Evolutionary conservation across 2,113 vertebrate species (phyloP).

Genomic region (Crotalus viridis): DNA sequence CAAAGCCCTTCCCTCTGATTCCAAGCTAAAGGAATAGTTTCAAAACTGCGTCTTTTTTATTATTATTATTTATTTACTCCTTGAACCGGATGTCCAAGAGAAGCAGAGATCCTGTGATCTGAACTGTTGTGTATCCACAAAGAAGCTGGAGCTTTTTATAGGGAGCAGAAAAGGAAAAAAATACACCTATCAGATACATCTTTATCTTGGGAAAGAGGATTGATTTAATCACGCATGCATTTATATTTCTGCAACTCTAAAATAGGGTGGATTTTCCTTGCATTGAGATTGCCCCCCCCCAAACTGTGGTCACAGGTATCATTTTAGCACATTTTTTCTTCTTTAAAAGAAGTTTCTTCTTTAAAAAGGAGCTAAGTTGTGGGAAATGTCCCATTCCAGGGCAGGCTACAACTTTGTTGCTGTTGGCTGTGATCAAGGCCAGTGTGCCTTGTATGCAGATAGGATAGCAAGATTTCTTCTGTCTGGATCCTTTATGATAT

Average conservation of each 20-base stretch:
- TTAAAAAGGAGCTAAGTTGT: background rate
- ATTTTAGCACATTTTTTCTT: background rate
- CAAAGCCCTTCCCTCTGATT: background rate
- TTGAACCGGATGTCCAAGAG: background rate
- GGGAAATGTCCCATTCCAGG: background rate
- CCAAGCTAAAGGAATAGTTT: background rate
- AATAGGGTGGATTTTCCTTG: background rate
- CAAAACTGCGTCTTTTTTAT: background rate
- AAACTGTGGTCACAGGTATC: background rate
- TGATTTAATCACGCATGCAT: background rate
- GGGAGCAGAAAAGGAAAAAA: background rate
- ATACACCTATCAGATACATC: background rate
- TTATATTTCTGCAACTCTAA: background rate
- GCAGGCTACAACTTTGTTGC: background rate
- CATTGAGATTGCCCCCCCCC: background rate
- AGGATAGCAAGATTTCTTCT: background rate
- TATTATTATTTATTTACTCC: background rate
- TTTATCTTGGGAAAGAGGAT: background rate
- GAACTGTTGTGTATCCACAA: background rate
- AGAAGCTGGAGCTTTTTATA: background rate
- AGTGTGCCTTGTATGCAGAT: background rate
- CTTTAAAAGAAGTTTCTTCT: background rate
- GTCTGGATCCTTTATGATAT: background rate
- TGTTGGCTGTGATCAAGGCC: background rate
- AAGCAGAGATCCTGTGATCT: background rate